Evolutionary conservation across 2,888 invertebrate species (phyloP).

Genomic region (Plagodis dolabraria): DNA sequence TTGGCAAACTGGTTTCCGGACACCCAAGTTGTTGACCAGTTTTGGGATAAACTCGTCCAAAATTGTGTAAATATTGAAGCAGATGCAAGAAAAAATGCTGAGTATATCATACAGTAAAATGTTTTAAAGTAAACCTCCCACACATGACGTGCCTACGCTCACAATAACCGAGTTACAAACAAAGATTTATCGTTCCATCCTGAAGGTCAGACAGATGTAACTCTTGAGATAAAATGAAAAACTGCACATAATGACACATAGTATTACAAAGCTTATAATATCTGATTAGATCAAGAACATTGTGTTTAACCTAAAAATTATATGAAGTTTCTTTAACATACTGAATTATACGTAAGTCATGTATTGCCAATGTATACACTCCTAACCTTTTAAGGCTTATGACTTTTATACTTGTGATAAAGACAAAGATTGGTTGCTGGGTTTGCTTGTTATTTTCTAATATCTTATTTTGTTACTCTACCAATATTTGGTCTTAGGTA

Average conservation of each 20-base stretch:
- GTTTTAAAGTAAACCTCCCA: constrained; percentile 32
- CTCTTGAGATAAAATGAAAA: constrained; percentile 34
- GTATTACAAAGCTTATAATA: constrained; percentile 20
- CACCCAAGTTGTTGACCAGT: constrained; percentile 18
- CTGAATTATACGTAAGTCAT: background rate
- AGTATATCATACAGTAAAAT: constrained; percentile 12
- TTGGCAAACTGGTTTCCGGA: constrained; percentile 16
- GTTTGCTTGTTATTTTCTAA: constrained; percentile 11
- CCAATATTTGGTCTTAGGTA: too few relatives aligned
- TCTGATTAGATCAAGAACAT: constrained; percentile 36
- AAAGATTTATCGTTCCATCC: constrained; percentile 47
- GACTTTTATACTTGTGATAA: constrained; percentile 13
- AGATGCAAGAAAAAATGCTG: constrained; percentile 5
- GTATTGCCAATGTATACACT: constrained; percentile 1
- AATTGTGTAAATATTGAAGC: constrained; percentile 15
- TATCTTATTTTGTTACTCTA: too few relatives aligned
- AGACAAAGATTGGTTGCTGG: constrained; percentile 15
- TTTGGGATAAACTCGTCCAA: constrained; percentile 10
- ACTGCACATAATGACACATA: constrained; percentile 34
- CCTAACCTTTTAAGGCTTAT: constrained; percentile 16
- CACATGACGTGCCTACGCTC: constrained; percentile 34
- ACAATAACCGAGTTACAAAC: constrained; percentile 30
- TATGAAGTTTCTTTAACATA: constrained; percentile 14
- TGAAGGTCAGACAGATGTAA: constrained; percentile 53
- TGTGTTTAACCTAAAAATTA: constrained; percentile 24